Conservation (phyloP, 2,113 vertebrate genomes). For the Heterocephalus glaber region DNA sequence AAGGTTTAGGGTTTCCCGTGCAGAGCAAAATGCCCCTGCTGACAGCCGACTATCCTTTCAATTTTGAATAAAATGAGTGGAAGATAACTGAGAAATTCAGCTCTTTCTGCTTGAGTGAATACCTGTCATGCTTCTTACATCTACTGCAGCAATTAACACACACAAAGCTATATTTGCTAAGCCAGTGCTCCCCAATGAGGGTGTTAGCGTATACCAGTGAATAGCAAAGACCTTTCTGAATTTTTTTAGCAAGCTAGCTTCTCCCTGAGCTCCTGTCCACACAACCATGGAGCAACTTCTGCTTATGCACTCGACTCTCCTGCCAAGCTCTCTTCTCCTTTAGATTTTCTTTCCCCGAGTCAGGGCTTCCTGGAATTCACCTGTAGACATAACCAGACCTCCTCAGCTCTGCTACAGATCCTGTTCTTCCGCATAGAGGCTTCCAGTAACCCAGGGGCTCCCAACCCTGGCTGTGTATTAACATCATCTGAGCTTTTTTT, state of each 20-base stretch:
- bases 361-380: not conserved
- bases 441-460: not conserved
- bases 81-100: slow-evolving; percentile 76
- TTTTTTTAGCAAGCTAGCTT: slow-evolving; percentile 71
- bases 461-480: not conserved
- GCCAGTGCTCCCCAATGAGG: slow-evolving; percentile 76
- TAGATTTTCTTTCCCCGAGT: not conserved
- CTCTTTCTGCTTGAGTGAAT: slow-evolving; percentile 83
- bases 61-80: slow-evolving; percentile 79
- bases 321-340: not conserved
- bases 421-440: not conserved
- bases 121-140: slow-evolving; percentile 82
- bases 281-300: slow-evolving; percentile 18
- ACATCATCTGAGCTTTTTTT: not conserved
- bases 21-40: slow-evolving; percentile 60
- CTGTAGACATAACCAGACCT: not conserved
- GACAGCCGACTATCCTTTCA: slow-evolving; percentile 70
- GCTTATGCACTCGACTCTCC: not conserved
- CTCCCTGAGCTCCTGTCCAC: slow-evolving; percentile 68
- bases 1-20: slow-evolving; percentile 63
- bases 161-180: slow-evolving; percentile 82
- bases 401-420: not conserved
- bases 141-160: slow-evolving; percentile 82
- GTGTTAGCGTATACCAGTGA: slow-evolving; percentile 74
- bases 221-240: slow-evolving; percentile 78